Percentiles rank a stretch among this genome's conserved stretches.
Conservation (phyloP, 2,888 invertebrate species). For the Chrysotoxum bicinctum region DNA sequence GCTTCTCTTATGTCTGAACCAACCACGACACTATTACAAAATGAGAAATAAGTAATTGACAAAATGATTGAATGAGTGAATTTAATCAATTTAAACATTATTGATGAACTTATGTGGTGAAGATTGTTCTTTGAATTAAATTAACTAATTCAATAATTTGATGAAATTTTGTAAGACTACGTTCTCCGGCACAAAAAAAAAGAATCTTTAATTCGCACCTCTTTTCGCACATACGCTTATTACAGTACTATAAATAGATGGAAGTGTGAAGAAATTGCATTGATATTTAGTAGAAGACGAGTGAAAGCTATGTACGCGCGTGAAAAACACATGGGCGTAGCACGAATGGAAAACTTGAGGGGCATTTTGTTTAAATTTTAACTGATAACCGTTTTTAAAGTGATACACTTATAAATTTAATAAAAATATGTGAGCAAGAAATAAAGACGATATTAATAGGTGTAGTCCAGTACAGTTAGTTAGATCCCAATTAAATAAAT, state of each 20-base stretch:
- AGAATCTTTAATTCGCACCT: conserved; percentile 17
- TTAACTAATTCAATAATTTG: neutral
- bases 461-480: too few species aligned
- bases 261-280: conserved; percentile 43
- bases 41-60: neutral
- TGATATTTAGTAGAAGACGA: conserved; percentile 23
- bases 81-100: neutral
- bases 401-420: too few species aligned
- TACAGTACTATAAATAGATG: neutral
- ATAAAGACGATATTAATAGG: too few species aligned
- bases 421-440: too few species aligned
- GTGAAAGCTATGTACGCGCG: conserved; percentile 47
- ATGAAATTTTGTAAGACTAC: conserved; percentile 1
- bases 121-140: neutral
- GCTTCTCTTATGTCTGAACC: neutral
- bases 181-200: neutral
- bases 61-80: conserved; percentile 3
- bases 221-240: conserved; percentile 39
- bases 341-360: neutral
- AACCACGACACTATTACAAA: conserved; percentile 2
- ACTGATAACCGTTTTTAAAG: neutral
- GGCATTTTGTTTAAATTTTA: neutral
- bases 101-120: neutral
- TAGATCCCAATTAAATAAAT: too few species aligned
- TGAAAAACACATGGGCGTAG: conserved; percentile 11